phyloP scores from a whole-genome alignment of 2,888 invertebrate genomes.

The Herminia tarsipennalis region DNA sequence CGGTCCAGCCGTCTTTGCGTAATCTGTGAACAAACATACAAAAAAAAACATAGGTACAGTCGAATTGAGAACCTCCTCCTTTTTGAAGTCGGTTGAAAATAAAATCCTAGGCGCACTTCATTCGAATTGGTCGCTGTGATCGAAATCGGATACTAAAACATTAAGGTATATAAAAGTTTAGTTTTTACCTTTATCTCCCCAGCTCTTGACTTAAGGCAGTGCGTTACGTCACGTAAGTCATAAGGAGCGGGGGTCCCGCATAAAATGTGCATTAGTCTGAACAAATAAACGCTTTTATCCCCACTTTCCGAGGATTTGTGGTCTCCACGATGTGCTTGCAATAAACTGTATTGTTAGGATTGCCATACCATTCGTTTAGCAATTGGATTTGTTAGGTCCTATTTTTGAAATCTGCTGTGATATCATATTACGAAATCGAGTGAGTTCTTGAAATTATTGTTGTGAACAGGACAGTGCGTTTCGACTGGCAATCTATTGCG shows the following conservation, averaged over 20 bases:
- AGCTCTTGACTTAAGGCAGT: conserved; percentile 37
- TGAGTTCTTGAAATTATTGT: neutral
- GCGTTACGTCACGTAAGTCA: conserved; percentile 76
- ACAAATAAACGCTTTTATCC: conserved; percentile 82
- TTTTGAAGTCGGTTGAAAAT: too few relatives aligned
- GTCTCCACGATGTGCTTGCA: conserved; percentile 58
- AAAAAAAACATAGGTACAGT: too few relatives aligned
- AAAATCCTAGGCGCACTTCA: too few relatives aligned
- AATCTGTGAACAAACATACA: too few relatives aligned
- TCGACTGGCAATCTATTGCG: too few relatives aligned
- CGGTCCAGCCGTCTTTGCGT: too few relatives aligned
- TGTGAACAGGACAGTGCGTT: too few relatives aligned
- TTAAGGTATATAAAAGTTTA: too few relatives aligned
- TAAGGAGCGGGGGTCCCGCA: conserved; percentile 74
- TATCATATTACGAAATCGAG: neutral
- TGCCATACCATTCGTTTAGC: conserved; percentile 42
- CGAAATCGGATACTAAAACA: too few relatives aligned
- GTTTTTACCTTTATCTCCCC: conserved; percentile 21
- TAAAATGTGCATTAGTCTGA: conserved; percentile 83
- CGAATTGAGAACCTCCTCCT: too few relatives aligned
- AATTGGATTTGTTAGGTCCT: conserved; percentile 27
- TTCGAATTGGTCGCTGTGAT: too few relatives aligned
- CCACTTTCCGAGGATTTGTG: conserved; percentile 72
- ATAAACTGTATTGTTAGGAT: conserved; percentile 49
- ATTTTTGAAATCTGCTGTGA: conserved; percentile 1